Evolutionary conservation across 2,888 invertebrate genomes (phyloP), one percentile per base, ranked within the genome.

Genomic region (Cantharis lateralis): DNA sequence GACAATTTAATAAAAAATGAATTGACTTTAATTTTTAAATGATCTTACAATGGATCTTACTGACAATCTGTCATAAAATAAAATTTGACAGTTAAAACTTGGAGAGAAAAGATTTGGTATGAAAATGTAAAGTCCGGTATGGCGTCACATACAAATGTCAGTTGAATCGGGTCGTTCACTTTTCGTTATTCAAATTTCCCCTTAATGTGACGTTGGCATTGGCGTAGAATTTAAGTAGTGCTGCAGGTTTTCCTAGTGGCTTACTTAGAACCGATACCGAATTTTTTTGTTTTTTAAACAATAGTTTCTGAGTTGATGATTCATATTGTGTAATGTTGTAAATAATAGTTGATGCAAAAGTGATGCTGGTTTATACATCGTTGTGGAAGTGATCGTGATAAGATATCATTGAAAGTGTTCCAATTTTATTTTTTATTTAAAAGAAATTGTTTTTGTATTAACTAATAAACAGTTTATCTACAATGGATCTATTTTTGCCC

Each of bases 401-500:
- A 48, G 48, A n/a, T 48, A 48, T 48, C 48, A 7, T 48, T 48
- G 48, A 48, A 32, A 48, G 48, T 48, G 48, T 48, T 48, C 48
- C n/a, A n/a, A 48, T 48, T 48, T 48, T 48, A 9, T n/a, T 48
- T n/a, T 48, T 48, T 7, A 7, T 48, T 48, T 0, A 1, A 48
- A 7, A 48, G 5, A 48, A n/a, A 48, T 48, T n/a, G 9, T n/a
- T 48, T 7, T 48, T 48, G 48, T 3, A 48, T 48, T 48, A n/a
- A 48, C n/a, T 48, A n/a, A n/a, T 48, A n/a, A 48, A n/a, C n/a
- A 48, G 9, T 48, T 48, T 48, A n/a, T n/a, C n/a, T 69, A 78
- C 70, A 26, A 82, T 82, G 82, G 82, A 82, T 77, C 74, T 82
- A 20, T 80, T 82, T 68, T 66, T 82, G 18, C 81, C 81, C 4